Conservation (phyloP, 1,140 invertebrate genomes). For the Polypedilum vanderplanki region DNA sequence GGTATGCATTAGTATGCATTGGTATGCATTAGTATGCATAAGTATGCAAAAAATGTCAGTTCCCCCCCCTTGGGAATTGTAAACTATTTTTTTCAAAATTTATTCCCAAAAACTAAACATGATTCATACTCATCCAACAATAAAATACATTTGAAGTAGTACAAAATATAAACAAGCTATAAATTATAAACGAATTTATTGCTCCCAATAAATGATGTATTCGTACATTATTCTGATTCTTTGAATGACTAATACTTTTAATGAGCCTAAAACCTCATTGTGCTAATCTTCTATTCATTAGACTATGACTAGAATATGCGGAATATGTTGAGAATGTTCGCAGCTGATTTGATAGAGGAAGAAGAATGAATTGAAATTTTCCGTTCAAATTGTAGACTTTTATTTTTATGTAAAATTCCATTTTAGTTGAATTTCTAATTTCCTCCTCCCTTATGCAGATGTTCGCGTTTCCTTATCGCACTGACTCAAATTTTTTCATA, state of each 20-base stretch:
- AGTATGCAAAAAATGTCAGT: no score
- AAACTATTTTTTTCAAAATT: no score
- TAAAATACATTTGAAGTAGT: not conserved
- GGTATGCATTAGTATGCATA: no score
- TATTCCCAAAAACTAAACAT: not conserved
- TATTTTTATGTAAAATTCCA: not conserved
- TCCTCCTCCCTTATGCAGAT: not conserved
- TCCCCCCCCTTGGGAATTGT: no score
- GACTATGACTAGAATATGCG: not conserved
- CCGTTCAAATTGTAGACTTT: not conserved
- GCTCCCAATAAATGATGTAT: not conserved
- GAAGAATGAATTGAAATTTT: not conserved
- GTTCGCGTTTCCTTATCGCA: not conserved
- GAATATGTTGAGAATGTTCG: not conserved
- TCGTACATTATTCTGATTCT: not conserved
- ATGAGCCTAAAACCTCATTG: not conserved
- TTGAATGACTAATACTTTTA: not conserved
- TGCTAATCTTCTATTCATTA: not conserved
- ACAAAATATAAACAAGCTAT: not conserved
- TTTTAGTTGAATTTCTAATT: not conserved
- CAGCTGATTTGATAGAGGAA: not conserved
- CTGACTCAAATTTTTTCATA: not conserved
- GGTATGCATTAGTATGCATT: no score
- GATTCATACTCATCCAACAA: not conserved
- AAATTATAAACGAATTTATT: not conserved